Evolutionary conservation across 1,140 invertebrate species (phyloP).

Genomic region (Pseudomyrmex concolor): DNA sequence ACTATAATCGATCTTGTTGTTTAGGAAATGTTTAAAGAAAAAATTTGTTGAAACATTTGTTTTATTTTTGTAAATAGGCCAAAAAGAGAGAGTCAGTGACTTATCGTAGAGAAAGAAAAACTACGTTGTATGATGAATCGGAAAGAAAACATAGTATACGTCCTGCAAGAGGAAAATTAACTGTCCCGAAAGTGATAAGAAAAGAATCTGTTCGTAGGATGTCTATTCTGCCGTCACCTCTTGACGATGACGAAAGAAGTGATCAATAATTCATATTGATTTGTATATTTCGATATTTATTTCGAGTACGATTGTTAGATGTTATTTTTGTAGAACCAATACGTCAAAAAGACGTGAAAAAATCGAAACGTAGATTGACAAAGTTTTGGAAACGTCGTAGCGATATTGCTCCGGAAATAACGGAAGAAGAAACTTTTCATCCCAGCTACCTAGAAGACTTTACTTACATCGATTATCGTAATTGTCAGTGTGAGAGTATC

Average conservation of each 20-base stretch:
- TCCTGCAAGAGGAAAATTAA: neutral
- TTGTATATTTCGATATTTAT: too few species aligned
- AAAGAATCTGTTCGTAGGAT: neutral
- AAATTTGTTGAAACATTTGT: neutral
- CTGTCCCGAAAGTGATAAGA: neutral
- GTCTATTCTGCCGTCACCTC: conserved; percentile 37
- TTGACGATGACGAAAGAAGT: neutral
- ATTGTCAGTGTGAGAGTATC: conserved; percentile 67
- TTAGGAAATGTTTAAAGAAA: neutral
- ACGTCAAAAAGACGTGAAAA: neutral
- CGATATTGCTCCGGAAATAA: neutral
- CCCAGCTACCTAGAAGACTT: conserved; percentile 46
- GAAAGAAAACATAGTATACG: neutral
- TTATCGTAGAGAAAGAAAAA: too few species aligned
- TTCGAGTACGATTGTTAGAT: too few species aligned
- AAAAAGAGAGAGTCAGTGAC: too few species aligned
- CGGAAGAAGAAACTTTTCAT: neutral
- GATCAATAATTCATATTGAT: neutral
- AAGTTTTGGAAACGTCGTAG: neutral
- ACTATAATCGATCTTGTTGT: neutral
- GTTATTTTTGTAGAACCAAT: neutral
- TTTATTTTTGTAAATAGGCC: too few species aligned
- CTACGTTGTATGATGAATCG: neutral
- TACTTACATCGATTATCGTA: conserved; percentile 68
- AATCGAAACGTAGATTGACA: neutral